Conservation (phyloP, 1,140 invertebrate species). For the Tribolium madens region DNA sequence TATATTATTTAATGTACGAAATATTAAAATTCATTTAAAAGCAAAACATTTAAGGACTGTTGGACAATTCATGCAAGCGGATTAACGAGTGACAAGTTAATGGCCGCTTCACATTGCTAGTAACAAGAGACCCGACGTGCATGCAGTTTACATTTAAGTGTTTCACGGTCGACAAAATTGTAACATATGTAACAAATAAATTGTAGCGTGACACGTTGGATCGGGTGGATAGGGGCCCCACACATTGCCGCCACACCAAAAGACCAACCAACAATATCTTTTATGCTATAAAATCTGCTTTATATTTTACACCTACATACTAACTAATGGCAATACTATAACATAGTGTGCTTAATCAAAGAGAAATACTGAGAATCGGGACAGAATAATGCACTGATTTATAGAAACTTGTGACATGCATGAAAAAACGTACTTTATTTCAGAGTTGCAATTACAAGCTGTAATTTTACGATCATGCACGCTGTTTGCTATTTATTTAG, state of each 20-base stretch:
- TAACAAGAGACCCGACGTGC: constrained; percentile 34
- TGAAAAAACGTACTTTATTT: constrained; percentile 3
- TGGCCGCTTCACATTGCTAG: constrained; percentile 22
- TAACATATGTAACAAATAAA: constrained; percentile 48
- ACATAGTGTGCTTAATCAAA: constrained; percentile 22
- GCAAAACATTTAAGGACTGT: constrained; percentile 34
- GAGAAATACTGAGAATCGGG: constrained; percentile 11
- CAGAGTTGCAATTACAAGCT: background rate
- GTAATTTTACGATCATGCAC: constrained; percentile 20
- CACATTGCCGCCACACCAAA: too few species aligned
- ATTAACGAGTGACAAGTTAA: constrained; percentile 38
- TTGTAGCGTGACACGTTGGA: constrained; percentile 35
- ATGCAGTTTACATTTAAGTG: constrained; percentile 43
- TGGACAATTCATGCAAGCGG: constrained; percentile 34
- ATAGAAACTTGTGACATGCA: constrained; percentile 17
- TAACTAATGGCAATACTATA: constrained; percentile 39
- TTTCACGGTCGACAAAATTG: constrained; percentile 47
- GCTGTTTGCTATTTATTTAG: background rate
- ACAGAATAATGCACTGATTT: constrained; percentile 29
- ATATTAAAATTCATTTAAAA: too few species aligned
- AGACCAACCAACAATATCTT: constrained; percentile 12
- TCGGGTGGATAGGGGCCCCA: constrained; percentile 21
- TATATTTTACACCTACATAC: constrained; percentile 47
- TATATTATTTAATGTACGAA: too few species aligned
- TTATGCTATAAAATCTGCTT: constrained; percentile 41